phyloP scores from a whole-genome alignment of 2,888 invertebrate genomes.

The Drosophila eohydei region DNA sequence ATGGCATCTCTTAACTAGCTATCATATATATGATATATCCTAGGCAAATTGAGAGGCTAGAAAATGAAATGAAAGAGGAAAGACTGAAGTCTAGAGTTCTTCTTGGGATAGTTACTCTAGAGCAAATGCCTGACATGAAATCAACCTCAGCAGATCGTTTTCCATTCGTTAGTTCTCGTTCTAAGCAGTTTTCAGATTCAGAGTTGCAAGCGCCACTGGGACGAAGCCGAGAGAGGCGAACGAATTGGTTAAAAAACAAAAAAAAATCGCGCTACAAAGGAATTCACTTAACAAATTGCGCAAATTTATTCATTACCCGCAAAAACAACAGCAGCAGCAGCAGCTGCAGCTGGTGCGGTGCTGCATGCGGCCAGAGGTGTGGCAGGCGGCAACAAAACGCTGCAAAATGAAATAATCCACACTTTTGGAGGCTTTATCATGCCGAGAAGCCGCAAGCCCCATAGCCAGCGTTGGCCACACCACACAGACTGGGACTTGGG shows the following conservation, averaged over 20 bases:
- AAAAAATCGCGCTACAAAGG: slow-evolving; percentile 80
- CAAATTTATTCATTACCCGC: slow-evolving; percentile 82
- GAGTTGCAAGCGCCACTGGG: slow-evolving; percentile 58
- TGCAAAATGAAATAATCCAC: slow-evolving; percentile 80
- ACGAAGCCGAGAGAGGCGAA: slow-evolving; percentile 42
- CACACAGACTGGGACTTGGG: background rate
- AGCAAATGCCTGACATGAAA: background rate
- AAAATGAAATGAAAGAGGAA: no score
- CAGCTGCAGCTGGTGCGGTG: slow-evolving; percentile 22
- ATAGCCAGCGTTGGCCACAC: slow-evolving; percentile 40
- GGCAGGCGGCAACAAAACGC: slow-evolving; percentile 70
- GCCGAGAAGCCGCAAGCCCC: slow-evolving; percentile 57
- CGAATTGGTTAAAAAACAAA: slow-evolving; percentile 56
- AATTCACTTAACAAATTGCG: slow-evolving; percentile 83
- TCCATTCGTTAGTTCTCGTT: slow-evolving; percentile 51
- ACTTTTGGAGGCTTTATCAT: slow-evolving; percentile 76
- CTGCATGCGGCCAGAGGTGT: slow-evolving; percentile 9
- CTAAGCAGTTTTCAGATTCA: slow-evolving; percentile 39
- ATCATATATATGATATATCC: background rate
- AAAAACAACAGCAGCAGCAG: slow-evolving; percentile 62
- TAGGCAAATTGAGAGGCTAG: background rate
- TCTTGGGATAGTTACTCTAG: background rate
- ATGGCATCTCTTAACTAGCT: background rate
- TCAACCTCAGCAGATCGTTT: slow-evolving; percentile 12
- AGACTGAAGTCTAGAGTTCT: background rate